A percentile compares a stretch with the other conserved stretches of the same genome.
phyloP scores from a whole-genome alignment of 2,888 invertebrate genomes.

The Empis stercorea region DNA sequence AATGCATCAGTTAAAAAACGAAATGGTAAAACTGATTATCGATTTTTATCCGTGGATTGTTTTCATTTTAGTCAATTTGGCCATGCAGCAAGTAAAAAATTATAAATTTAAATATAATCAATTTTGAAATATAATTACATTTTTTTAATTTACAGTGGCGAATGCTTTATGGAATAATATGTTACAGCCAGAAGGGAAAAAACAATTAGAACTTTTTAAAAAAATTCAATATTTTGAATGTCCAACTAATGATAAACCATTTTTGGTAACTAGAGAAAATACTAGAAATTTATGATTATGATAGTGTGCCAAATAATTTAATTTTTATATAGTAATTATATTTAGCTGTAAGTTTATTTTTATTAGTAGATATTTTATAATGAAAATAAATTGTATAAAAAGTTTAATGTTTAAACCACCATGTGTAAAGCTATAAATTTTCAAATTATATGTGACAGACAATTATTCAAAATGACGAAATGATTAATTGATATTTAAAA shows the following conservation, averaged over 20 bases:
- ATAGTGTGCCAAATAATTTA: too few relatives aligned
- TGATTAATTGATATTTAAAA: too few relatives aligned
- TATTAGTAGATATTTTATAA: too few relatives aligned
- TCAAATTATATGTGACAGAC: too few relatives aligned
- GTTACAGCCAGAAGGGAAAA: conserved; percentile 40
- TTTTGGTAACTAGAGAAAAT: conserved; percentile 27
- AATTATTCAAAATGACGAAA: too few relatives aligned
- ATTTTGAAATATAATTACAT: not conserved
- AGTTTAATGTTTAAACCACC: too few relatives aligned
- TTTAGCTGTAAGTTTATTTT: too few relatives aligned
- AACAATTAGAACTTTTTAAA: conserved; percentile 25
- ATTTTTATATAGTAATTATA: too few relatives aligned
- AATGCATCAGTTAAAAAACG: conserved; percentile 26
- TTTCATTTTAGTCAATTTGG: conserved; percentile 48
- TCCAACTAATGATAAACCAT: conserved; percentile 27
- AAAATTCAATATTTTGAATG: conserved; percentile 27
- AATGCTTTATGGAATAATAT: conserved; percentile 50
- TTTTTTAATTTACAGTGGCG: conserved; percentile 28
- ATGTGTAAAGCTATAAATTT: too few relatives aligned
- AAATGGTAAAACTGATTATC: conserved; percentile 37
- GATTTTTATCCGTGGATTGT: conserved; percentile 44
- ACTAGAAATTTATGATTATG: conserved; percentile 10
- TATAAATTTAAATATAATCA: not conserved
- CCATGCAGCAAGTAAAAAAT: conserved; percentile 40
- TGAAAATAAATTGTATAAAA: too few relatives aligned